phyloP scores from a whole-genome alignment of 2,888 invertebrate species.

The Drosophila paramelanica region DNA sequence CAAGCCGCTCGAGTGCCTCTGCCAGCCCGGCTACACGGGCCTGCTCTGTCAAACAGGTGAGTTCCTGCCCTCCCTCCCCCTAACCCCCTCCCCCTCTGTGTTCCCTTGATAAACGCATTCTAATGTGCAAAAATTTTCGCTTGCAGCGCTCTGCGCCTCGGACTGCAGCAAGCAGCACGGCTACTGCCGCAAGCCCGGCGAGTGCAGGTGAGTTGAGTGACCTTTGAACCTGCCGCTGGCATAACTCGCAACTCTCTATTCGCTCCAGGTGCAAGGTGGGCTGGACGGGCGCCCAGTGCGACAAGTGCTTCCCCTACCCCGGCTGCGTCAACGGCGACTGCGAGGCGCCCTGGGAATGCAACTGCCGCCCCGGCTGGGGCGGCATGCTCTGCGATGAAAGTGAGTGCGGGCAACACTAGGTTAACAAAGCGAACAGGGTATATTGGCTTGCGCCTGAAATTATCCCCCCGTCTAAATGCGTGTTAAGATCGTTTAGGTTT shows the following conservation, averaged over 20 bases:
- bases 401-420: constrained; percentile 82
- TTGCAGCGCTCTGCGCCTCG: constrained; percentile 92
- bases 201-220: constrained; percentile 88
- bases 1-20: constrained; percentile 95
- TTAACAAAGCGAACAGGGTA: background rate
- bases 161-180: constrained; percentile 94
- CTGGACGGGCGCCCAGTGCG: constrained; percentile 92
- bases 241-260: background rate
- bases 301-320: constrained; percentile 93
- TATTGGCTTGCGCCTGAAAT: too few species aligned
- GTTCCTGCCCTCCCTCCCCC: constrained; percentile 73
- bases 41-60: constrained; percentile 94
- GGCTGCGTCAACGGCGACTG: constrained; percentile 95
- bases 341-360: constrained; percentile 94
- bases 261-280: constrained; percentile 91
- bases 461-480: too few species aligned
- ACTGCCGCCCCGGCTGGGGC: constrained; percentile 92
- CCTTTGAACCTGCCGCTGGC: background rate
- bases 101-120: too few species aligned
- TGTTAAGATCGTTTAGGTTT: too few species aligned
- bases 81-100: background rate
- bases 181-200: constrained; percentile 92
- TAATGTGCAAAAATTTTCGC: too few species aligned
- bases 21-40: constrained; percentile 96
- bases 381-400: constrained; percentile 97